These are phyloP conservation scores for honey bee (Apis mellifera) DNA, from an alignment of 1,140 invertebrate genomes.

Conservation along the genomic window DNA sequence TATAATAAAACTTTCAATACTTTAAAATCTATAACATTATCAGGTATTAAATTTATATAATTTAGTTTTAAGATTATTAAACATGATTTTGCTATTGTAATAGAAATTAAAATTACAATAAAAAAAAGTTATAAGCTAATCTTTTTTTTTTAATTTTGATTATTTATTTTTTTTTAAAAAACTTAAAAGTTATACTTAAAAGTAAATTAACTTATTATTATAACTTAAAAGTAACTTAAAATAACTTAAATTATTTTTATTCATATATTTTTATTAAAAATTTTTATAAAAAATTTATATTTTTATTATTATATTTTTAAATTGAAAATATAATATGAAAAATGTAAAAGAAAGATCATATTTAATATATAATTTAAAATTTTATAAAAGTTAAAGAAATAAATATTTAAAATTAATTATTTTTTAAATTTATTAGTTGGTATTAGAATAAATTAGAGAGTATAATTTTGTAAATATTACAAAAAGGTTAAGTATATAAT, in stretches of 20 bases:
- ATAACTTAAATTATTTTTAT: too few species aligned
- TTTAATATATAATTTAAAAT: not conserved
- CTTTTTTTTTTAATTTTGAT: not conserved
- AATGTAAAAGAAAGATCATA: too few species aligned
- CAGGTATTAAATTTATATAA: not conserved
- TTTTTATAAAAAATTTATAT: not conserved
- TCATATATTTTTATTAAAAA: too few species aligned
- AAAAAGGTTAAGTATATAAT: constrained; percentile 30
- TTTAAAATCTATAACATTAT: not conserved
- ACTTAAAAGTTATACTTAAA: too few species aligned
- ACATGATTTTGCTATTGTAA: too few species aligned
- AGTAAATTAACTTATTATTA: too few species aligned
- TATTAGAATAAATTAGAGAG: too few species aligned
- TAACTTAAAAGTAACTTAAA: too few species aligned
- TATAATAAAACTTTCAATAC: not conserved
- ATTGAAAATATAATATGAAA: constrained; percentile 1
- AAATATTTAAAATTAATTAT: constrained; percentile 4
- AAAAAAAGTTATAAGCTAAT: too few species aligned
- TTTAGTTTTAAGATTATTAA: not conserved
- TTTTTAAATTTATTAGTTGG: not conserved
- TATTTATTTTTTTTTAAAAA: not conserved
- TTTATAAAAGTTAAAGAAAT: not conserved
- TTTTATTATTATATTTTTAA: not conserved
- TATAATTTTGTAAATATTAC: not conserved
- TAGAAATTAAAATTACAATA: too few species aligned